Conservation (phyloP, 2,797 vertebrate species). For the Etheostoma perlongum region DNA sequence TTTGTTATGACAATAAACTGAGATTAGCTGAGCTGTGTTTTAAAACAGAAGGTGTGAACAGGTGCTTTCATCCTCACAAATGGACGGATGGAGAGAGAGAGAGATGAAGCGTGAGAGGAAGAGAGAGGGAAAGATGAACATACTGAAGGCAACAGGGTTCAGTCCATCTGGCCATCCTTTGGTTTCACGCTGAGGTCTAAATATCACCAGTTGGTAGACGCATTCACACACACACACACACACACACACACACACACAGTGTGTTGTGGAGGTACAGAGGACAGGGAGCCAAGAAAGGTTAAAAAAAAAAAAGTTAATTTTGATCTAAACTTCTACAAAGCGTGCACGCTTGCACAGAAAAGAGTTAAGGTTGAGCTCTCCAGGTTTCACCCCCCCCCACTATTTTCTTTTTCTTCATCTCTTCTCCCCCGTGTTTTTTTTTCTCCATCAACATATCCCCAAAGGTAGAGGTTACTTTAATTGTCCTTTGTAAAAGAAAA, state of each 20-base stretch:
- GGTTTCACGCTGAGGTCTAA: slow-evolving; percentile 50
- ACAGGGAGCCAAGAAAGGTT: too few species aligned
- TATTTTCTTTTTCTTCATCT: not conserved
- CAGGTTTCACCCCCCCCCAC: not conserved
- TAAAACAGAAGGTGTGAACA: slow-evolving; percentile 34
- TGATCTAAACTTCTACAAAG: too few species aligned
- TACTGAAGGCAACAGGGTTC: slow-evolving; percentile 11
- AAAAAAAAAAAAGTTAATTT: too few species aligned
- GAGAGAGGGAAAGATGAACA: slow-evolving; percentile 32
- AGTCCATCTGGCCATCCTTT: slow-evolving; percentile 61
- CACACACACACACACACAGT: not conserved
- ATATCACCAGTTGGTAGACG: slow-evolving; percentile 39
- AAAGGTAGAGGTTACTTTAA: not conserved
- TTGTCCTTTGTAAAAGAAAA: too few species aligned
- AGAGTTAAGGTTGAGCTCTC: not conserved
- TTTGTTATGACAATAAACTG: not conserved
- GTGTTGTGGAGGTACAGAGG: too few species aligned
- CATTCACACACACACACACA: not conserved
- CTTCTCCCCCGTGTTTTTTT: too few species aligned
- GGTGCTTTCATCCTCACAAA: slow-evolving; percentile 21
- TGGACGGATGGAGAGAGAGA: slow-evolving; percentile 13
- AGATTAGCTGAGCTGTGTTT: slow-evolving; percentile 11
- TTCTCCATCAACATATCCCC: not conserved
- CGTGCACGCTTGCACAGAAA: too few species aligned
- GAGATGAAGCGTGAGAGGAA: slow-evolving; percentile 4